Conservation (phyloP, 1,140 invertebrate species). For the Papilio helenus region DNA sequence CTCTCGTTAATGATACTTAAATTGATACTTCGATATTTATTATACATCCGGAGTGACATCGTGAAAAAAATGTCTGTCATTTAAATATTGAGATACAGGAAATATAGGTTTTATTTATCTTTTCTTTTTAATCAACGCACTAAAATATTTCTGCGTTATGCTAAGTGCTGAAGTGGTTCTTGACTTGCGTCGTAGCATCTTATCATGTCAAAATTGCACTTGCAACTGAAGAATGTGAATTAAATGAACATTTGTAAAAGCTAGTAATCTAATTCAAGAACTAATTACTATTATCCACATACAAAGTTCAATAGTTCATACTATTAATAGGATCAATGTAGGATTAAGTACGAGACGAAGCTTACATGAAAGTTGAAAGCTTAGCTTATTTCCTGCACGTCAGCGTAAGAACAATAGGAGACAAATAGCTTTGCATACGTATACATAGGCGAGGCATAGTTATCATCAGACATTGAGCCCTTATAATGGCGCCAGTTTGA, state of each 20-base stretch:
- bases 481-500: slow-evolving; percentile 35
- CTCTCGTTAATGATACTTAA: slow-evolving; percentile 32
- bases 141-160: too few species aligned
- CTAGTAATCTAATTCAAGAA: too few species aligned
- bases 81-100: background rate
- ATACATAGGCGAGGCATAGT: slow-evolving; percentile 35
- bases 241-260: too few species aligned
- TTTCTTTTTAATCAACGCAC: background rate
- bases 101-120: background rate
- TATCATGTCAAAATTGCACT: too few species aligned
- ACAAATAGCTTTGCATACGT: slow-evolving; percentile 46
- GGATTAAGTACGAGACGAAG: slow-evolving; percentile 37
- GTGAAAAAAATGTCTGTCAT: slow-evolving; percentile 5
- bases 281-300: background rate
- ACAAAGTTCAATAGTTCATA: background rate
- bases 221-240: too few species aligned
- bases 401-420: slow-evolving; percentile 51
- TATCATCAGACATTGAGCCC: slow-evolving; percentile 37
- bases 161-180: background rate
- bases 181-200: too few species aligned
- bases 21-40: slow-evolving; percentile 36
- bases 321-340: slow-evolving; percentile 6
- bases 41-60: background rate
- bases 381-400: slow-evolving; percentile 57
- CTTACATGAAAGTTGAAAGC: slow-evolving; percentile 68